Base-by-base conservation (phyloP, 2,888 invertebrate species). In the Ernsta delagoae region DNA sequence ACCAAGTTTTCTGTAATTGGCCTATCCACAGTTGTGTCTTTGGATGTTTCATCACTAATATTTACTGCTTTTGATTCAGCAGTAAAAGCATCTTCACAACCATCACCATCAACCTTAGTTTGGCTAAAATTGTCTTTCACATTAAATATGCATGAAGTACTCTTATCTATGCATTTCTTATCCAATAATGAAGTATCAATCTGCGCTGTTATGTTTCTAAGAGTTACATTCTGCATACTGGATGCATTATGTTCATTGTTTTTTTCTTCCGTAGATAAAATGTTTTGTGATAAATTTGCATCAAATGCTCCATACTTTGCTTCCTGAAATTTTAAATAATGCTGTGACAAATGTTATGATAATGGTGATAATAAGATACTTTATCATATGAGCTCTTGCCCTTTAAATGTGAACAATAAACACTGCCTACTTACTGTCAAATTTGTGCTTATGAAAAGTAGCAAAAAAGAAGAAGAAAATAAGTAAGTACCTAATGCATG, bases 41-140 rank as follows among this genome's bases (percentile, higher is more conserved):
- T 11, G 9, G 53, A 39, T 41, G 9, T 11, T 24, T 62, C 5
- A 56, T 57, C 9, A 16, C 3, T 8, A 57, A 12, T 34, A 8
- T 34, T 11, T 56, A n/a, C n/a, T 12, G n/a, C 57, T 39, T 39
- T 39, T 12, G 57, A 39, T 57, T 63, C 39, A 16, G 24, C 16
- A 53, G 36, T n/a, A 7, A 1, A 8, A 1, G 50, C 31, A 59
- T 39, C 6, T 41, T 0, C 43, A 36, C 5, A 11, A 45, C 36
- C 45, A n/a, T 48, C n/a, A 24, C 9, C 41, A 6, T 41, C 31
- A 57, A 9, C 5, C 57, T 62, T 39, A 12, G 50, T 68, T 62
- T 62, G 68, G 50, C 68, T 68, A 62, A 31, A 68, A 41, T 12
- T 16, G 53, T 68, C 68, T 68, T 50, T 68, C 7, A 59, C n/a